Evolutionary conservation across 2,797 vertebrate species (phyloP).

Genomic region (Spatula clypeata): DNA sequence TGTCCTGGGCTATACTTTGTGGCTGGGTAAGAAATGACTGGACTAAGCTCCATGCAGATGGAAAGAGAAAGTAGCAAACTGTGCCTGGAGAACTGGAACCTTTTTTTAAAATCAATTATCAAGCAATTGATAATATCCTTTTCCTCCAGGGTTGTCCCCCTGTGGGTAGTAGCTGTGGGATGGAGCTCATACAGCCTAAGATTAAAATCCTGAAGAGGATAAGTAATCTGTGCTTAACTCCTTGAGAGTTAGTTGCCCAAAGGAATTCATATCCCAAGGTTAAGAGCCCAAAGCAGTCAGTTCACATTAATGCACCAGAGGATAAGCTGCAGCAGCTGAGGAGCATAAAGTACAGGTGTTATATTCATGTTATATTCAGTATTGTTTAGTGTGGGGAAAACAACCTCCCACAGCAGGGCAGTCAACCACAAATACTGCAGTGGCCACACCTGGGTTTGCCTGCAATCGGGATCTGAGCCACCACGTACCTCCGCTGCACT

Average conservation of each 20-base stretch:
- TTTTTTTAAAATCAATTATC: background rate
- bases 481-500: accelerated
- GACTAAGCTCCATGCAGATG: background rate
- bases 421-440: accelerated
- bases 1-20: background rate
- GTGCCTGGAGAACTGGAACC: background rate
- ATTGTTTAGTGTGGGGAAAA: background rate
- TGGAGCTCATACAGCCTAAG: background rate
- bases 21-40: background rate
- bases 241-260: background rate
- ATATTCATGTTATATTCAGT: background rate
- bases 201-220: background rate
- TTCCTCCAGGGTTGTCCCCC: background rate
- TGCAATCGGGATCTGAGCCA: background rate
- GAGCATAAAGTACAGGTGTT: background rate
- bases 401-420: background rate
- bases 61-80: background rate
- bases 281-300: background rate
- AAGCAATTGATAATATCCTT: background rate
- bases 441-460: background rate
- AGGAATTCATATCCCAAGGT: background rate
- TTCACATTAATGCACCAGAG: background rate
- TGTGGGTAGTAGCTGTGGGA: background rate
- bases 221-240: background rate
- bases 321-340: background rate